A percentile compares a stretch with the other conserved stretches of the same genome.
These are phyloP conservation scores for Charaxes varanes DNA, from an alignment of 1,140 invertebrate genomes.

Conservation along the genomic window DNA sequence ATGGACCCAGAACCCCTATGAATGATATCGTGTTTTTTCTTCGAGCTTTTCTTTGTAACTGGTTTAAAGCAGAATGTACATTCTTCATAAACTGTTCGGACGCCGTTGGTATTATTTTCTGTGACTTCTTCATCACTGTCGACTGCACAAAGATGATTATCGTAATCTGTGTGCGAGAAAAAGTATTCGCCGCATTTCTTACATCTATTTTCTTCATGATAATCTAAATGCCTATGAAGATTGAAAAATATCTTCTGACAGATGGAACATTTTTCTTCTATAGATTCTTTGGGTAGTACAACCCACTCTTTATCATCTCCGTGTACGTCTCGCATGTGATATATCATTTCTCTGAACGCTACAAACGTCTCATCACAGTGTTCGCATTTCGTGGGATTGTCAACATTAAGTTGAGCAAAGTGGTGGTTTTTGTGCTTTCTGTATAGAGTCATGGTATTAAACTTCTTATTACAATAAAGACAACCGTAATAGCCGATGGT, in stretches of 20 bases:
- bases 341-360: constrained; percentile 58
- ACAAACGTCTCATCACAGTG: constrained; percentile 68
- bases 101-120: constrained; percentile 18
- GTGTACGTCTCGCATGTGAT: constrained; percentile 62
- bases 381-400: constrained; percentile 64
- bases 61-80: constrained; percentile 70
- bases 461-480: constrained; percentile 62
- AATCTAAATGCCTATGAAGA: constrained; percentile 59
- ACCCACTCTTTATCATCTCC: constrained; percentile 66
- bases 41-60: constrained; percentile 45
- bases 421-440: constrained; percentile 67
- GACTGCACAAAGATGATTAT: constrained; percentile 61
- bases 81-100: constrained; percentile 50
- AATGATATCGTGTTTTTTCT: constrained; percentile 44
- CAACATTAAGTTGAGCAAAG: constrained; percentile 48
- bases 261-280: constrained; percentile 59
- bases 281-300: constrained; percentile 49
- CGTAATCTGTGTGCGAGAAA: constrained; percentile 49
- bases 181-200: constrained; percentile 69
- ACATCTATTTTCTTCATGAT: constrained; percentile 69
- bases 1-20: constrained; percentile 59
- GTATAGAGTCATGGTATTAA: constrained; percentile 51
- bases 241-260: constrained; percentile 67
- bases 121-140: constrained; percentile 58
- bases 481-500: constrained; percentile 60